Conservation (phyloP, 1,140 invertebrate species). For the Neuroterus valhalla region DNA sequence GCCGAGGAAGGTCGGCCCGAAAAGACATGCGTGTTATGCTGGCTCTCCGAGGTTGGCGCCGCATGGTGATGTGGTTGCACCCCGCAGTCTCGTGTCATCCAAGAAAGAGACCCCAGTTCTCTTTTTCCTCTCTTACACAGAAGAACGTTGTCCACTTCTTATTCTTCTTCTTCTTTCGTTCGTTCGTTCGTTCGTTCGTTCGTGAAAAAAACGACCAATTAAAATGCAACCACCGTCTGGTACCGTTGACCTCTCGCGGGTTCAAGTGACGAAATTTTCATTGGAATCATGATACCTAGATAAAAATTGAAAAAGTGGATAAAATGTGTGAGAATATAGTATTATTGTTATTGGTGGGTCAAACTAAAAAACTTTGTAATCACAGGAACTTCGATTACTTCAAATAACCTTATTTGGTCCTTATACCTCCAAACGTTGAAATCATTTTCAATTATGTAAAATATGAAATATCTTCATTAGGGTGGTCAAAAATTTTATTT, state of each 20-base stretch:
- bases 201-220: neutral
- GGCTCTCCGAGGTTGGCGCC: constrained; percentile 58
- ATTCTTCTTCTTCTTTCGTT: constrained; percentile 20
- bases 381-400: too few relatives aligned
- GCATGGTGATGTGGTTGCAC: constrained; percentile 53
- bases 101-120: constrained; percentile 57
- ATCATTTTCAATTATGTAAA: too few relatives aligned
- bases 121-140: constrained; percentile 51
- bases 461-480: too few relatives aligned
- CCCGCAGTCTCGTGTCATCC: constrained; percentile 62
- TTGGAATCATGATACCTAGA: neutral
- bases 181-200: neutral
- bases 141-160: constrained; percentile 45
- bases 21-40: constrained; percentile 62
- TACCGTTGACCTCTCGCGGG: neutral
- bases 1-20: constrained; percentile 56
- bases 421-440: too few relatives aligned
- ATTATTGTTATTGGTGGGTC: too few relatives aligned
- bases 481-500: too few relatives aligned
- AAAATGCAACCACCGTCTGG: neutral
- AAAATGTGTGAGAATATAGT: too few relatives aligned
- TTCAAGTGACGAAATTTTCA: neutral
- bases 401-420: too few relatives aligned
- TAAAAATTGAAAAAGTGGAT: neutral
- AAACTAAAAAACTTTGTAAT: too few relatives aligned